Conservation (phyloP, 2,888 invertebrate genomes). For the Drosophila birchii region DNA sequence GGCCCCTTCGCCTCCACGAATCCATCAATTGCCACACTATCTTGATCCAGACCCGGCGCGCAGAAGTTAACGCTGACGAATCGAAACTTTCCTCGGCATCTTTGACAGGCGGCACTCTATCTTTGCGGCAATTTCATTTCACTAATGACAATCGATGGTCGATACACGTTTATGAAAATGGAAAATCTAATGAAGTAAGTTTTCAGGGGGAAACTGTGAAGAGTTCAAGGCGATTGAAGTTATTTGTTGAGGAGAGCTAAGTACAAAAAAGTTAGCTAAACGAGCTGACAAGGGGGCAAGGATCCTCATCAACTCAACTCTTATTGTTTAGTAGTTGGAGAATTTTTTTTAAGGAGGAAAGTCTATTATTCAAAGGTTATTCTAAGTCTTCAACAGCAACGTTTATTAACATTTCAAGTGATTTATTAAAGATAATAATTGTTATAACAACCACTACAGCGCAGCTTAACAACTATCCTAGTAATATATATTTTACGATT, state of each 20-base stretch:
- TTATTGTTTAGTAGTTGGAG: not conserved
- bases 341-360: not conserved
- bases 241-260: no score
- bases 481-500: not conserved
- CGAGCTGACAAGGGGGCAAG: not conserved
- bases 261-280: not conserved
- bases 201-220: not conserved
- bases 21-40: constrained; percentile 79
- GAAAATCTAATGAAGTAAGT: constrained; percentile 60
- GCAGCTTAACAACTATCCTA: not conserved
- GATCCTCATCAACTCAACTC: not conserved
- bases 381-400: not conserved
- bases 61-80: constrained; percentile 32
- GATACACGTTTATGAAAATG: constrained; percentile 74
- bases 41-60: constrained; percentile 67
- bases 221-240: not conserved
- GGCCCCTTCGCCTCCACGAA: constrained; percentile 55
- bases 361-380: not conserved
- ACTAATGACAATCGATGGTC: constrained; percentile 70
- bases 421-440: not conserved
- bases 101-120: constrained; percentile 48
- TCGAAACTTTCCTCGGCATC: constrained; percentile 57
- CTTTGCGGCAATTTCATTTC: constrained; percentile 56
- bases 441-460: not conserved
- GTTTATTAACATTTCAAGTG: not conserved